Evolutionary conservation across 1,140 invertebrate genomes (phyloP).

Genomic region (Danaus plexippus): DNA sequence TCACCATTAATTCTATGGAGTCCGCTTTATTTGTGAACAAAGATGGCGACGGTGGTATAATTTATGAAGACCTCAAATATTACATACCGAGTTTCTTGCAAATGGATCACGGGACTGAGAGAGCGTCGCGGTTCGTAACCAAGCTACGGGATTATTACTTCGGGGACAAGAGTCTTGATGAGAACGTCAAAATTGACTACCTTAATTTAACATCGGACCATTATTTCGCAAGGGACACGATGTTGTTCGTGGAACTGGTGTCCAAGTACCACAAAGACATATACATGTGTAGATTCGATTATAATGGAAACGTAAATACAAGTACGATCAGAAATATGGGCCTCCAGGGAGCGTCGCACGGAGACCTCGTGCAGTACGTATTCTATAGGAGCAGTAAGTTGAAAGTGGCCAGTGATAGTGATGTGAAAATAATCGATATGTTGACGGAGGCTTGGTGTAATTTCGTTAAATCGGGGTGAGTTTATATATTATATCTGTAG

Average conservation of each 20-base stretch:
- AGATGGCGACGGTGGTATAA: constrained; percentile 34
- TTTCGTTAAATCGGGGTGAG: constrained; percentile 79
- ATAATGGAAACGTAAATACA: constrained; percentile 50
- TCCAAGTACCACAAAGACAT: constrained; percentile 32
- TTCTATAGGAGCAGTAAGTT: constrained; percentile 69
- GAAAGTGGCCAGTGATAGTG: constrained; percentile 35
- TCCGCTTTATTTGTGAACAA: constrained; percentile 63
- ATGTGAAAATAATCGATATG: constrained; percentile 36
- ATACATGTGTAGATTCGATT: constrained; percentile 70
- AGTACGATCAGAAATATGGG: constrained; percentile 39
- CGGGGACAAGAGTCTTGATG: constrained; percentile 35
- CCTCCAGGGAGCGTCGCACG: constrained; percentile 73
- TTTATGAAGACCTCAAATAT: constrained; percentile 49
- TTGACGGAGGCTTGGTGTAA: constrained; percentile 78
- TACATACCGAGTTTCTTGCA: constrained; percentile 47
- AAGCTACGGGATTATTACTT: constrained; percentile 68
- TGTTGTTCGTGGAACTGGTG: constrained; percentile 52
- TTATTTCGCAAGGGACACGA: constrained; percentile 60
- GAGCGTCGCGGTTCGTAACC: constrained; percentile 35
- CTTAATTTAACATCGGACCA: constrained; percentile 58
- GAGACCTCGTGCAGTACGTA: constrained; percentile 76
- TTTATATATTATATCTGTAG: constrained; percentile 4
- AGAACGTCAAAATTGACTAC: constrained; percentile 37
- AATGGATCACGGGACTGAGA: constrained; percentile 20
- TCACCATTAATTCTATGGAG: constrained; percentile 73